Base-by-base conservation (phyloP, 2,113 vertebrate species). In the Chlamydotis undulata region DNA sequence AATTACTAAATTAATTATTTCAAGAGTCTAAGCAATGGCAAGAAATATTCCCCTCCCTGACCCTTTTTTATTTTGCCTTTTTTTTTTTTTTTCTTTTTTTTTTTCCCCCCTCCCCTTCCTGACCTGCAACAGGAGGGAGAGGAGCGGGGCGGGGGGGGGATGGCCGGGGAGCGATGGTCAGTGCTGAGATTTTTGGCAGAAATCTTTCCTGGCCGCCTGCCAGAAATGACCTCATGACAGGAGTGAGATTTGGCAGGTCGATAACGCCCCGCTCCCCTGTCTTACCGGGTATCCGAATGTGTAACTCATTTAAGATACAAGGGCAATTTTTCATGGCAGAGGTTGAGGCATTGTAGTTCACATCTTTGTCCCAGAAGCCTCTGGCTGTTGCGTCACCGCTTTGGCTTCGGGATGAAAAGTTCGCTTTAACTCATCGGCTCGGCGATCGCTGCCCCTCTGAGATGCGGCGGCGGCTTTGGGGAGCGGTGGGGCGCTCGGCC, bases 181-280 rank as follows among this genome's bases (percentile, higher is more conserved):
- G 86, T 12, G 1, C 61, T 0, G 11, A 52, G 93, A 43, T 77
- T 84, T 95, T 95, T 97, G 97, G 96, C 94, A 86, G 65, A 50
- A 75, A 41, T 24, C 73, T 37, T 4, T 0, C 29, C 78, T 94
- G 95, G 94, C 88, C 1, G 0, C 0, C 0, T 14, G 94, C 95
- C 95, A 97, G 80, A 95, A 84, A 93, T 96, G 95, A 97, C 95
- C 89, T 97, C 97, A 95, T 95, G 96, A 92, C 94, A 96, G 96
- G 91, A 97, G 95, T 83, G 93, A 91, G 96, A 95, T 97, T 93
- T 95, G 96, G 96, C 96, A 95, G 96, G 84, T 52, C 9, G 50
- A 83, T 93, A 94, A 71, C 53, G 8, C 45, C 83, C 80, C 4
- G 1, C 86, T 97, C 77, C 90, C 84, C 95, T 60, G 33, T 93